Conservation (phyloP, 2,113 vertebrate genomes). For the Trochalopteron elliotii region DNA sequence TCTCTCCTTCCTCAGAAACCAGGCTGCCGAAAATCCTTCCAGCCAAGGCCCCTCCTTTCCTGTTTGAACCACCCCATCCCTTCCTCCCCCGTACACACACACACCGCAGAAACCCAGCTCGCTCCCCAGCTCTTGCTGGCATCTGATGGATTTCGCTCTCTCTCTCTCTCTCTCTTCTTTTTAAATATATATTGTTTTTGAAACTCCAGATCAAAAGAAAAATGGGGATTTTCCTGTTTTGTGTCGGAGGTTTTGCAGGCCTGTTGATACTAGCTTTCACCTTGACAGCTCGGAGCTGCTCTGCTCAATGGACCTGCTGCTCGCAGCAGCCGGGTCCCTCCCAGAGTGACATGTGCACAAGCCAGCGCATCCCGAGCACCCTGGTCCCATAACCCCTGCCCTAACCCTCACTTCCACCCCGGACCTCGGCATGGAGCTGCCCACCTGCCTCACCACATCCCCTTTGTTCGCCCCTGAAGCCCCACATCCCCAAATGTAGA, state of each 20-base stretch:
- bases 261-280: constrained; percentile 56
- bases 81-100: neutral
- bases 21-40: constrained; percentile 40
- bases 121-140: constrained; percentile 5
- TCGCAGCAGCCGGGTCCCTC: neutral
- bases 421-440: neutral
- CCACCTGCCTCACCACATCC: constrained; percentile 2
- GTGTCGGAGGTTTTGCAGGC: neutral
- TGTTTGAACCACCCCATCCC: constrained; percentile 37
- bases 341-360: neutral
- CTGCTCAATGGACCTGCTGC: neutral
- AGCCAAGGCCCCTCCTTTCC: constrained; percentile 46
- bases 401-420: neutral
- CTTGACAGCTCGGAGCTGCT: neutral
- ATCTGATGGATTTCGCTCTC: constrained; percentile 49
- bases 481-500: rapidly evolving
- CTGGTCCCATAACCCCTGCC: constrained; percentile 21
- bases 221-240: constrained; percentile 55
- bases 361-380: neutral
- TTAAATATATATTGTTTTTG: neutral
- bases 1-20: constrained; percentile 39
- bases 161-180: neutral
- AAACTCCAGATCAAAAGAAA: constrained; percentile 56
- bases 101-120: constrained; percentile 4
- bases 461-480: neutral